These are phyloP conservation scores for Nasalis larvatus DNA, from an alignment of 2,113 vertebrate genomes.

Conservation along the genomic window DNA sequence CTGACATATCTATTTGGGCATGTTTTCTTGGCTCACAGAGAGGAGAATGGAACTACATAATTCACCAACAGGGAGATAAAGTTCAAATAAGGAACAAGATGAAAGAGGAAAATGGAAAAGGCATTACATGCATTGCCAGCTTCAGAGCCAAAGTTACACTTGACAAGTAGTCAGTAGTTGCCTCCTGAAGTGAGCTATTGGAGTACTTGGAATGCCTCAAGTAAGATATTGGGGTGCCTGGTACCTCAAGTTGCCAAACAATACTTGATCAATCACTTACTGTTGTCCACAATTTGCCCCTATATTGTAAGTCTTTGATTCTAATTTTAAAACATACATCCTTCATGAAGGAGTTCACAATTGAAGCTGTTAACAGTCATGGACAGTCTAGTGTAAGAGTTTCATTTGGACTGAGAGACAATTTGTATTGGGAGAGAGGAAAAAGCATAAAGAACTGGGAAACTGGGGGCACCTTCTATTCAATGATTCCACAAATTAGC, in stretches of 20 bases:
- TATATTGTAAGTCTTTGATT: conserved; percentile 38
- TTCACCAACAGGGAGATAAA: conserved; percentile 45
- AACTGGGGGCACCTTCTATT: not conserved
- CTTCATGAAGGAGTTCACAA: not conserved
- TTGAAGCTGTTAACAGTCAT: not conserved
- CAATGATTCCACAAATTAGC: conserved; percentile 36
- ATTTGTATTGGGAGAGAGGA: not conserved
- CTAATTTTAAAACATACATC: conserved; percentile 11
- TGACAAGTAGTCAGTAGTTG: not conserved
- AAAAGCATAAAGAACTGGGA: conserved; percentile 12
- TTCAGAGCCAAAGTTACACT: conserved; percentile 27
- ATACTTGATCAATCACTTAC: not conserved
- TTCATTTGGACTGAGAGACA: not conserved
- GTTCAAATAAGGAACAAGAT: conserved; percentile 15
- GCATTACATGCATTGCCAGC: not conserved
- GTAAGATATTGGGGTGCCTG: not conserved
- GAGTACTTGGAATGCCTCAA: not conserved
- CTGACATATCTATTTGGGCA: conserved; percentile 61
- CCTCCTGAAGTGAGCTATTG: not conserved
- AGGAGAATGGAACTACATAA: conserved; percentile 47
- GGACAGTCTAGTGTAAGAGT: not conserved
- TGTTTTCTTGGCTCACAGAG: conserved; percentile 66
- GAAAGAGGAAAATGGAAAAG: conserved; percentile 50
- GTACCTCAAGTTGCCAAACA: not conserved
- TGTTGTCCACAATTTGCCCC: not conserved